Evolutionary conservation across 2,797 vertebrate species (phyloP), one percentile per base, ranked within the genome.

Genomic region (Coluber constrictor): DNA sequence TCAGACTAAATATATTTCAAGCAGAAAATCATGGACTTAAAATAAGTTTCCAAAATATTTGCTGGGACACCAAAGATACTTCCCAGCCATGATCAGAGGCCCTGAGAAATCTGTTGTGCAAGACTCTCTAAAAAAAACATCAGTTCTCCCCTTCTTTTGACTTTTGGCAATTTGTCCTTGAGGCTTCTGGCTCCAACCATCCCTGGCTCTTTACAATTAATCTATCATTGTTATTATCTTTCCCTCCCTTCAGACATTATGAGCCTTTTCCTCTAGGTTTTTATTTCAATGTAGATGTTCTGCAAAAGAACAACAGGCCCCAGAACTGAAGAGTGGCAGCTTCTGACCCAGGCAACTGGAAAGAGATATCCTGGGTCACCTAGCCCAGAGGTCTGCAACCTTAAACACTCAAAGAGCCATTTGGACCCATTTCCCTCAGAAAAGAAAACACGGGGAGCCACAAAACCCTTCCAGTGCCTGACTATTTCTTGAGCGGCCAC

Each of bases 1-100:
- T 95, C 91, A 74, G 89, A 93, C 96, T 97, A 97, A 97, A 97
- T 96, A 97, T 97, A 97, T 95, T 96, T 90, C 88, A 90, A 94
- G 94, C 96, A 96, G 95, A 97, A 96, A 96, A 96, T 54, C 94
- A 96, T 90, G 56, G 4, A 6, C 89, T 95, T 95, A 96, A 97
- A 97, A 97, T 97, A 97, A 94, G 95, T 93, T 96, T 95, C 87
- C 96, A 95, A 96, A 96, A 96, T 97, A 96, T 96, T 97, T 97
- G 94, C 96, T 61, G 23, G 95, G 93, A 96, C 92, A 60, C 79
- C 0, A 3, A 94, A 94, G 94, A 89, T 96, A 95, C 92, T 96
- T 97, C 95, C 94, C 94, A 95, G 92, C 94, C 57, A 37, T 70
- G 55, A 61, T 87, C 13, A 8, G 18, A 87, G 88, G 79, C 87